phyloP scores from a whole-genome alignment of 2,113 vertebrate genomes.

The Gopherus flavomarginatus region DNA sequence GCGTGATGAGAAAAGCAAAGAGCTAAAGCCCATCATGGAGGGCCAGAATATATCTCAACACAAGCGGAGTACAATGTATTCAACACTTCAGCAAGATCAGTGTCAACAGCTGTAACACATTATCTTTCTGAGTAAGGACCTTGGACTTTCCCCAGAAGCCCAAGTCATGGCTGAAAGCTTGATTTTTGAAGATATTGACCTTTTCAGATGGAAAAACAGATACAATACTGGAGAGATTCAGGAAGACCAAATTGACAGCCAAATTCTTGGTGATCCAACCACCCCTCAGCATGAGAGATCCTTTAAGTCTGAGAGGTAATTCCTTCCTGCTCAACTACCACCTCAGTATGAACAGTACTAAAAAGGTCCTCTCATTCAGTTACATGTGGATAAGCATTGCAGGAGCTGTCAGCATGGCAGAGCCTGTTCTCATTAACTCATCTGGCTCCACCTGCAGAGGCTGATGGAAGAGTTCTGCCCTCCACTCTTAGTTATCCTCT shows the following conservation, averaged over 20 bases:
- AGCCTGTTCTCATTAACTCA: background rate
- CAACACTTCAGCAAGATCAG: accelerated
- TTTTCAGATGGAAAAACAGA: background rate
- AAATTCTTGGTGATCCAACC: background rate
- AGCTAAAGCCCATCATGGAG: background rate
- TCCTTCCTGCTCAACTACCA: background rate
- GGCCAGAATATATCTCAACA: background rate
- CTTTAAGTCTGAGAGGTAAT: background rate
- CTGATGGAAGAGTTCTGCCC: background rate
- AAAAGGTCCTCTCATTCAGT: background rate
- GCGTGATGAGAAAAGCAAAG: background rate
- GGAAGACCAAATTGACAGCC: background rate
- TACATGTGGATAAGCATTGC: background rate
- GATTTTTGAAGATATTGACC: background rate
- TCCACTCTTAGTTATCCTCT: background rate
- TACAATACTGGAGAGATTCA: background rate
- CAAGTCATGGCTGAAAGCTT: background rate
- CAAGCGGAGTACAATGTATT: background rate
- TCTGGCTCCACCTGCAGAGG: background rate
- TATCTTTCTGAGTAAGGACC: background rate
- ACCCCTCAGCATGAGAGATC: background rate
- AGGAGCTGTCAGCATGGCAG: accelerated
- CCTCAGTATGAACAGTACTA: background rate
- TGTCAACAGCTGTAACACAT: background rate
- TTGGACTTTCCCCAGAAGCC: background rate